These are phyloP conservation scores for Enteromius unitaeniatus DNA, from an alignment of 2,797 vertebrate genomes.

Conservation along the genomic window DNA sequence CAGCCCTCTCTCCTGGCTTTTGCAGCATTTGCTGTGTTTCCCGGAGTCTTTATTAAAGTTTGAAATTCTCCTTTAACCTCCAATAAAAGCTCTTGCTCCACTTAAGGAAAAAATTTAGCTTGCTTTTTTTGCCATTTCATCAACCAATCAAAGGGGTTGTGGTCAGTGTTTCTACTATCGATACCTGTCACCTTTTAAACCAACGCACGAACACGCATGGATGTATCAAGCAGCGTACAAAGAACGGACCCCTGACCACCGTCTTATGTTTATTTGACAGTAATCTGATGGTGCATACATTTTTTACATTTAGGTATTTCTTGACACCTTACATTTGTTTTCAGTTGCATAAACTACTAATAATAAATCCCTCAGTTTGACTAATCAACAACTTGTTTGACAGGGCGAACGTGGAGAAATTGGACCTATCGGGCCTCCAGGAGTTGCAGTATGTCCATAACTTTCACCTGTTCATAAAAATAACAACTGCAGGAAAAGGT, in stretches of 20 bases:
- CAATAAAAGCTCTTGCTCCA: too few species aligned
- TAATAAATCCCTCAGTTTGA: background rate
- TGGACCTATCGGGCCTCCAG: slow-evolving; percentile 75
- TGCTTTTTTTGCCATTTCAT: too few species aligned
- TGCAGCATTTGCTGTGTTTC: too few species aligned
- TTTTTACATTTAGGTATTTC: background rate
- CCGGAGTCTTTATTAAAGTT: too few species aligned
- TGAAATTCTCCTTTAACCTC: too few species aligned
- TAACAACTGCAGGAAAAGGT: background rate
- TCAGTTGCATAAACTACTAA: background rate
- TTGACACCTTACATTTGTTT: background rate
- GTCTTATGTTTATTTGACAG: background rate
- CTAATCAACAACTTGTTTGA: slow-evolving; percentile 42
- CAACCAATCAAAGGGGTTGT: too few species aligned
- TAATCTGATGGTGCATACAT: background rate
- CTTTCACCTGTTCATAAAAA: background rate
- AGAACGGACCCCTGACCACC: background rate
- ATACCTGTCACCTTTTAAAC: too few species aligned
- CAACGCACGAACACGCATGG: too few species aligned
- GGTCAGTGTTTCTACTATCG: too few species aligned
- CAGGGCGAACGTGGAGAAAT: slow-evolving; percentile 79
- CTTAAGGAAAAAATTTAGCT: too few species aligned
- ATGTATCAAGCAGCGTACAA: too few species aligned
- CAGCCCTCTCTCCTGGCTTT: too few species aligned
- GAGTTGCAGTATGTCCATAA: slow-evolving; percentile 75